phyloP scores from a whole-genome alignment of 2,113 vertebrate genomes.

The Brachirus orientalis region DNA sequence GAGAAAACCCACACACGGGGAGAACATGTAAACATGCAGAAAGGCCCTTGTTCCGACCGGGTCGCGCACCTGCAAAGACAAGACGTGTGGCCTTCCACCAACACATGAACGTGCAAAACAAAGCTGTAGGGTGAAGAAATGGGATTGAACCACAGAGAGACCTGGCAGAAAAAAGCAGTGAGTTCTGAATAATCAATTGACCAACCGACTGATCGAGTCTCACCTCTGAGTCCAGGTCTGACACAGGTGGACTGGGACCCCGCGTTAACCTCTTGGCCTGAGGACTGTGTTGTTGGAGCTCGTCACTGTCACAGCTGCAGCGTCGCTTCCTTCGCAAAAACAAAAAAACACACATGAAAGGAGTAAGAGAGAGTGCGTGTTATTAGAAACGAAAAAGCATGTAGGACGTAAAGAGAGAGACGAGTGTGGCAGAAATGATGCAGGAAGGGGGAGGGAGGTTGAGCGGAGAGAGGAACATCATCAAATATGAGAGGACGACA shows the following conservation, averaged over 20 bases:
- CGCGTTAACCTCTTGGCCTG: conserved; percentile 89
- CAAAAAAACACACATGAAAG: not conserved
- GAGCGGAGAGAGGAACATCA: conserved; percentile 19
- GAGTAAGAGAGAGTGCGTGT: not conserved
- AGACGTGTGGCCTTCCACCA: too few species aligned
- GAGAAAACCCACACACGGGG: too few species aligned
- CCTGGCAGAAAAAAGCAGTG: too few species aligned
- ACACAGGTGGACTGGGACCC: conserved; percentile 84
- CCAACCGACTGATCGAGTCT: conserved; percentile 27
- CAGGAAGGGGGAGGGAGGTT: conserved; percentile 15
- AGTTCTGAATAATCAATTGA: too few species aligned
- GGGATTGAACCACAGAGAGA: too few species aligned
- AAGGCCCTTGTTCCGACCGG: too few species aligned
- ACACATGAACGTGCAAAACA: too few species aligned
- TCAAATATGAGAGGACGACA: conserved; percentile 35
- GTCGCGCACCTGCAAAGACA: too few species aligned
- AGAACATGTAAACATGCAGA: too few species aligned
- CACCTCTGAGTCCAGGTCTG: conserved; percentile 92
- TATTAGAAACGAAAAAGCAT: not conserved
- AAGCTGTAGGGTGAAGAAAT: too few species aligned
- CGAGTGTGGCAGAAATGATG: conserved; percentile 28
- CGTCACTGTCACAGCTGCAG: conserved; percentile 88
- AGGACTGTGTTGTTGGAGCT: conserved; percentile 82
- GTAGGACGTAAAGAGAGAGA: not conserved
- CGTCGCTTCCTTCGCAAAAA: conserved; percentile 90